Evolutionary conservation across 2,113 vertebrate species (phyloP).

Genomic region (Stegastes partitus): DNA sequence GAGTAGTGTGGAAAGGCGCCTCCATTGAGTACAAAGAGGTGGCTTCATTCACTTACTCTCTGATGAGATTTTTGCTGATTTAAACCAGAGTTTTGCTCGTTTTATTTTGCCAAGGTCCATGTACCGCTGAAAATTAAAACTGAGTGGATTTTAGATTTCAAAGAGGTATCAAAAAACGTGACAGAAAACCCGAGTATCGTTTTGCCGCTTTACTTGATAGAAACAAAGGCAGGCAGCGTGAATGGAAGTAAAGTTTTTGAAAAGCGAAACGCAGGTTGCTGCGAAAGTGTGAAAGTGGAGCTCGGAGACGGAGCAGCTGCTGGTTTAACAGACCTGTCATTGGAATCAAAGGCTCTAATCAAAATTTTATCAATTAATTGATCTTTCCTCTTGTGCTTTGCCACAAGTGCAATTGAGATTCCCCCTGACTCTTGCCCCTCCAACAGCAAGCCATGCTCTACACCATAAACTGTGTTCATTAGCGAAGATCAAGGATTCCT

Average conservation of each 20-base stretch:
- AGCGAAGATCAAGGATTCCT: constrained; percentile 77
- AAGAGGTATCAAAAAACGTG: background rate
- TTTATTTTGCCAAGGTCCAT: too few relatives aligned
- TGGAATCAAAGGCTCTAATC: constrained; percentile 81
- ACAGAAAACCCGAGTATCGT: too few relatives aligned
- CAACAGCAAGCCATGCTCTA: constrained; percentile 48
- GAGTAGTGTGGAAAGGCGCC: too few relatives aligned
- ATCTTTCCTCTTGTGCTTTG: constrained; percentile 80
- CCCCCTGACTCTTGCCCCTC: constrained; percentile 55
- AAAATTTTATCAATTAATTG: constrained; percentile 87
- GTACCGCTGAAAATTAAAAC: too few relatives aligned
- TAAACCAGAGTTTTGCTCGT: too few relatives aligned
- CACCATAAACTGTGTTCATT: constrained; percentile 80
- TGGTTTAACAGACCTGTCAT: constrained; percentile 68
- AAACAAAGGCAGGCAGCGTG: background rate
- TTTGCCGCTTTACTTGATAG: background rate
- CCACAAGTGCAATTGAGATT: constrained; percentile 66
- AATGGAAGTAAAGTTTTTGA: background rate
- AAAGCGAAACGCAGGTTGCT: constrained; percentile 7
- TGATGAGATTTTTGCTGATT: too few relatives aligned
- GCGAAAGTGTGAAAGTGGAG: constrained; percentile 38
- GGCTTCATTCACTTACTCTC: too few relatives aligned
- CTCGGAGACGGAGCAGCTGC: constrained; percentile 56
- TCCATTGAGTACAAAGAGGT: too few relatives aligned
- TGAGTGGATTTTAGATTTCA: background rate